Percentiles rank a stretch among this genome's conserved stretches.
phyloP scores from a whole-genome alignment of 2,888 invertebrate species.

The Bombylius major region DNA sequence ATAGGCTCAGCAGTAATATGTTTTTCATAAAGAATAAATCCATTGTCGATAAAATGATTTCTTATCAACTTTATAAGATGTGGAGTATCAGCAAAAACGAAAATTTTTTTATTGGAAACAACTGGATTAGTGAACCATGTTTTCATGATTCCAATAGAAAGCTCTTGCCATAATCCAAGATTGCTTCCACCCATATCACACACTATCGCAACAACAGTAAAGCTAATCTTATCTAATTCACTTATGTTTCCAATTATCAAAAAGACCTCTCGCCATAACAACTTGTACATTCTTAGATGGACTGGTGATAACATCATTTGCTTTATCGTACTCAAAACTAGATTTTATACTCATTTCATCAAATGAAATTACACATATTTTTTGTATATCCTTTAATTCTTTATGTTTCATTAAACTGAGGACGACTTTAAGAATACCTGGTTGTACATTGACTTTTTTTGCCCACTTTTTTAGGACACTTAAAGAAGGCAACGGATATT shows the following conservation, averaged over 20 bases:
- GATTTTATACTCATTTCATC: neutral
- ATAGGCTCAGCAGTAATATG: slow-evolving; percentile 4
- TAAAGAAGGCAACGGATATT: neutral
- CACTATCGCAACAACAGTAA: neutral
- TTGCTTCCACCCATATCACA: neutral
- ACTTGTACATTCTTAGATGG: neutral
- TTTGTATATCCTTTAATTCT: neutral
- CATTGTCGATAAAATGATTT: slow-evolving; percentile 14
- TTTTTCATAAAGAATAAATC: slow-evolving; percentile 10
- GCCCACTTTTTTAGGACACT: neutral
- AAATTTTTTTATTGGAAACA: slow-evolving; percentile 5
- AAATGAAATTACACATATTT: neutral
- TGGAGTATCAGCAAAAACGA: slow-evolving; percentile 3
- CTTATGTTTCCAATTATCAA: neutral
- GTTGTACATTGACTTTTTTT: neutral
- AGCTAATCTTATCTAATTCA: neutral
- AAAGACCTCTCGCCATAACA: neutral
- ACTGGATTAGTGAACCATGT: slow-evolving; percentile 13
- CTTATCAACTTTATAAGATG: slow-evolving; percentile 15
- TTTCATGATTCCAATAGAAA: neutral
- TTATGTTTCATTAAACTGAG: neutral
- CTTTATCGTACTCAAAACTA: neutral
- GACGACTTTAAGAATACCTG: neutral
- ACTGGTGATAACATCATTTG: neutral
- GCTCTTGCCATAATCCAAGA: neutral